Base-by-base conservation (phyloP, 2,888 invertebrate species). In the Plagodis pulveraria region DNA sequence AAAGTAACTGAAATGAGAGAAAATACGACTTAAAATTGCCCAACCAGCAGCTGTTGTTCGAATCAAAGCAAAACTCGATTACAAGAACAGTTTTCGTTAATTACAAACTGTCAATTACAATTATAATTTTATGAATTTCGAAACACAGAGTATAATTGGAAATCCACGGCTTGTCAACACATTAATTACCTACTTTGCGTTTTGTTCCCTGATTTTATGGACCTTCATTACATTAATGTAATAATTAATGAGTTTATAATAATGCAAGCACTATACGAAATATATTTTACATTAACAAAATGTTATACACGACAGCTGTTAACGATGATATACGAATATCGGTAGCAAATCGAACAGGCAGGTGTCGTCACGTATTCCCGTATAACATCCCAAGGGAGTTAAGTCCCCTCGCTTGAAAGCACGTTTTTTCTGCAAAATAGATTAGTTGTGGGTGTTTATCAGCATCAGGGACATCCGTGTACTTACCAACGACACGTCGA, bases 401-500 rank as follows among this genome's bases (percentile, higher is more conserved):
- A 35, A 41, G 50, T 60, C 65, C 56, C 50, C 65, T 66, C 58
- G 62, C 69, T 65, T 63, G 66, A 65, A 68, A 65, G 67, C 69
- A 71, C 69, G 62, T 66, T 66, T 69, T 63, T 63, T 58, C 45
- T 10, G 49, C 67, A 53, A 65, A 71, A 71, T 56, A 59, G 51
- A 66, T 72, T 69, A 65, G 65, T 63, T 65, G 62, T 56, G 58
- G 58, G 70, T 70, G 73, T 71, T 73, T 70, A 74, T 72, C 66
- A 43, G 55, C 46, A 52, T 58, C 35, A 47, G 52, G 57, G 66
- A 66, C 62, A 63, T 67, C 67, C 72, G 40, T 71, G 73, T 71
- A 72, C 69, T 67, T 67, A 65, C 68, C 64, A 63, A 58, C 54
- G 50, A 50, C 51, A 58, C 62, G 48, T 50, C 49, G 62, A 65